These are phyloP conservation scores for Apeltes quadracus DNA, from an alignment of 2,113 vertebrate genomes.

Conservation along the genomic window DNA sequence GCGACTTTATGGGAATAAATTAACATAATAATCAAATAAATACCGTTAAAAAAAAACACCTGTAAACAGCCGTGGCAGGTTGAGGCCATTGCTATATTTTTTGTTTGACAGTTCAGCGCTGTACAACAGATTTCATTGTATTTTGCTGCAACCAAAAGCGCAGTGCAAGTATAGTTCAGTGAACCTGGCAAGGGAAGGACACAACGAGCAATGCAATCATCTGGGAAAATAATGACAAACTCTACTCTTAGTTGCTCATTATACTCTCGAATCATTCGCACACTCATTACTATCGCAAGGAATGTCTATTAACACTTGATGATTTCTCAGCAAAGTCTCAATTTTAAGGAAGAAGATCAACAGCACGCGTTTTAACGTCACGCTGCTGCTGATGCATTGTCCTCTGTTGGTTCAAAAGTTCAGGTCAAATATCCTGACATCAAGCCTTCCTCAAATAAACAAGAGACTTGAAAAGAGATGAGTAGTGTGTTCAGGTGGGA, in stretches of 20 bases:
- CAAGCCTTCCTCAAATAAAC: neutral
- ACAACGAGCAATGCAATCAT: slow-evolving; percentile 11
- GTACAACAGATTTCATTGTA: slow-evolving; percentile 60
- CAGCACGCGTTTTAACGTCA: neutral
- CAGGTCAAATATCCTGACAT: neutral
- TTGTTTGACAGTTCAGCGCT: slow-evolving; percentile 65
- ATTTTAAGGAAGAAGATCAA: slow-evolving; percentile 15
- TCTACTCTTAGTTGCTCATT: slow-evolving; percentile 26
- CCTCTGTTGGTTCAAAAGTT: slow-evolving; percentile 22
- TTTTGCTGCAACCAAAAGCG: slow-evolving; percentile 50
- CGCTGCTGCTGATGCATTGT: neutral
- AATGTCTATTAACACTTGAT: slow-evolving; percentile 32
- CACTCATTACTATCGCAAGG: slow-evolving; percentile 16
- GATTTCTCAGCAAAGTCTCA: slow-evolving; percentile 22
- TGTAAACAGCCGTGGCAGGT: slow-evolving; percentile 64
- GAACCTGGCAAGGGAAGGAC: slow-evolving; percentile 17
- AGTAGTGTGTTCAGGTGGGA: slow-evolving; percentile 7
- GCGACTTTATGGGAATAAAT: slow-evolving; percentile 81
- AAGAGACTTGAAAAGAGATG: neutral
- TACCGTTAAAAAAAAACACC: slow-evolving; percentile 78
- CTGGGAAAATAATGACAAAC: slow-evolving; percentile 24
- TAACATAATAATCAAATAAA: slow-evolving; percentile 85
- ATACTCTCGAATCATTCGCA: slow-evolving; percentile 36
- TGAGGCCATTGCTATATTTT: slow-evolving; percentile 72
- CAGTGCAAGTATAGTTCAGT: slow-evolving; percentile 20